Percentiles rank a stretch among this genome's conserved stretches.
Conservation (phyloP, 2,113 vertebrate species). For the Otus sunia region DNA sequence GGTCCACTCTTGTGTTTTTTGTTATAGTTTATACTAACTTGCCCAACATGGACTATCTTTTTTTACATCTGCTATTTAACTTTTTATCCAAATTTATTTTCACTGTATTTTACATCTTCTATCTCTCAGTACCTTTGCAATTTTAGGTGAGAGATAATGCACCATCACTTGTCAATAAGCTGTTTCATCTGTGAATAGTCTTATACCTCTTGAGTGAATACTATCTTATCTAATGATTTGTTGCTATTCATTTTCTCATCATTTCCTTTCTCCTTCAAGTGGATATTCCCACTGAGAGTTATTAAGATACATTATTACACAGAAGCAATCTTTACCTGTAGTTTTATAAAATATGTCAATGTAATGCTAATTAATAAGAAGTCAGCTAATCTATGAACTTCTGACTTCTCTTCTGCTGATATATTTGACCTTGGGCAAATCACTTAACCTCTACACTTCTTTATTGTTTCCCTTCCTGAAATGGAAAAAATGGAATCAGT, state of each 20-base stretch:
- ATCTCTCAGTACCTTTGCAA: background rate
- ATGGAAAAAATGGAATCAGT: background rate
- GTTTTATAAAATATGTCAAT: background rate
- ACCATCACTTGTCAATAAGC: background rate
- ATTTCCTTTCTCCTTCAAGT: background rate
- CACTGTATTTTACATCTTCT: background rate
- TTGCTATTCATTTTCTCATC: background rate
- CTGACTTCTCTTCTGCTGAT: background rate
- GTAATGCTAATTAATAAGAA: conserved; percentile 12
- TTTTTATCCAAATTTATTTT: background rate
- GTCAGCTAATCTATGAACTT: background rate
- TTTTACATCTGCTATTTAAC: background rate
- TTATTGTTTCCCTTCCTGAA: background rate
- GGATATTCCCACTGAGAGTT: conserved; percentile 8
- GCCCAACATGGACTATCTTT: background rate
- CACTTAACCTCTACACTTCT: background rate
- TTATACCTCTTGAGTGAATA: background rate
- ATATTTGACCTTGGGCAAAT: background rate
- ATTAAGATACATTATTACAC: background rate
- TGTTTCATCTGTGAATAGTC: background rate
- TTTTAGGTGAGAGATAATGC: background rate
- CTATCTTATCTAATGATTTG: background rate
- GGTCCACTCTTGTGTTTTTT: background rate
- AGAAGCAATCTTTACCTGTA: conserved; percentile 16
- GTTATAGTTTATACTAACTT: background rate